Evolutionary conservation across 1,140 invertebrate species (phyloP), one percentile per base, ranked within the genome.

Genomic region (Octopus bimaculoides): DNA sequence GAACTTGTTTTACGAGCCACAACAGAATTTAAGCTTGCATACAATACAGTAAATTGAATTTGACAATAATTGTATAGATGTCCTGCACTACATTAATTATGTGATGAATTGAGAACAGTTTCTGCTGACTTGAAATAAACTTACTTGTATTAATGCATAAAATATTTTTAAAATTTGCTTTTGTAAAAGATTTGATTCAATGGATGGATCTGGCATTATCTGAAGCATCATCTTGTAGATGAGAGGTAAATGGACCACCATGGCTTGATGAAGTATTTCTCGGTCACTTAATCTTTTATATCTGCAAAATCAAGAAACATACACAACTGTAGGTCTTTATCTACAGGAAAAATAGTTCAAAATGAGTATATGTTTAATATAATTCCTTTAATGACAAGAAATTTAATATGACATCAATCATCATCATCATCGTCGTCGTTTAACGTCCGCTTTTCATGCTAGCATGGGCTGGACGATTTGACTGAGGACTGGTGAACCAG

Each of bases 131-230:
- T 17, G 17, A 52, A 52, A 77, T 17, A 5, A 71, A 80, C 69
- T 87, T 89, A 95, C 94, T 92, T 98, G 97, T 78, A 96, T 95
- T 20, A 99, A 92, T 20, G 96, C 95, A 91, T 95, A 98, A 90
- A 96, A 99, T 84, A 98, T 97, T 92, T 99, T 99, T 5, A 99
- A 92, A 87, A 99, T 96, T 90, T 97, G 95, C 90, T 99, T 99
- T 88, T 99, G 97, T 61, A 99, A 91, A 55, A 96, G 91, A 75
- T 97, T 94, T 75, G 96, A 95, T 83, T 95, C 93, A 86, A 97
- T 95, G 10, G 96, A 95, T 75, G 93, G 92, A 90, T 99, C 96
- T 76, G 93, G 92, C 80, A 98, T 90, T 26, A 99, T 91, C 82
- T 94, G 93, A 54, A 94, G 89, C 88, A 96, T 94, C 54, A 98